A percentile compares a stretch with the other conserved stretches of the same genome.
Evolutionary conservation across 1,140 invertebrate species (phyloP).

Genomic region (Mizuhopecten yessoensis): DNA sequence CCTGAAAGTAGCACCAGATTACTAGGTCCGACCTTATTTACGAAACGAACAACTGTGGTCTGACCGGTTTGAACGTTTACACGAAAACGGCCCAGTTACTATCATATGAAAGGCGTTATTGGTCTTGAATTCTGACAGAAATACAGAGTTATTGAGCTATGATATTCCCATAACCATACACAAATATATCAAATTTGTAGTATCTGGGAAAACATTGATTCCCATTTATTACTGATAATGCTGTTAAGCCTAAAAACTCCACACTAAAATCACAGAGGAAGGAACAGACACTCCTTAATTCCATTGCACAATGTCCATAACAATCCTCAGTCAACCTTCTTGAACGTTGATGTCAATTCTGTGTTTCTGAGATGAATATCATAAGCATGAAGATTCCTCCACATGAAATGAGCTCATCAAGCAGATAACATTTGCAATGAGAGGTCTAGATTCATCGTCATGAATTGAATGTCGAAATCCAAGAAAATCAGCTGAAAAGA

Average conservation of each 20-base stretch:
- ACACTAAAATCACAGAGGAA: neutral
- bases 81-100: too few species aligned
- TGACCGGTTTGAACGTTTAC: too few species aligned
- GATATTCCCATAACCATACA: neutral
- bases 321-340: neutral
- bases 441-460: neutral
- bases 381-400: too few species aligned
- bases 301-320: conserved; percentile 32
- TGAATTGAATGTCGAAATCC: neutral
- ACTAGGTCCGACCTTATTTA: too few species aligned
- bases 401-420: too few species aligned
- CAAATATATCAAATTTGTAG: neutral
- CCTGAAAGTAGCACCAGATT: too few species aligned
- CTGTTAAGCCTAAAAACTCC: conserved; percentile 12
- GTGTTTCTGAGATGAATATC: neutral
- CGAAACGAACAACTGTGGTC: too few species aligned
- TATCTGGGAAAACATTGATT: neutral
- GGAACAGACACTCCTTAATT: neutral
- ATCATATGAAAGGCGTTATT: too few species aligned
- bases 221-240: neutral
- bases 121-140: too few species aligned
- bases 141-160: too few species aligned
- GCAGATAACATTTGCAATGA: too few species aligned
- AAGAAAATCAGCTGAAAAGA: neutral
- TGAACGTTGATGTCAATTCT: neutral